A percentile compares a stretch with the other conserved stretches of the same genome.
Evolutionary conservation across 2,113 vertebrate genomes (phyloP).

Genomic region (Gracilinanus agilis): DNA sequence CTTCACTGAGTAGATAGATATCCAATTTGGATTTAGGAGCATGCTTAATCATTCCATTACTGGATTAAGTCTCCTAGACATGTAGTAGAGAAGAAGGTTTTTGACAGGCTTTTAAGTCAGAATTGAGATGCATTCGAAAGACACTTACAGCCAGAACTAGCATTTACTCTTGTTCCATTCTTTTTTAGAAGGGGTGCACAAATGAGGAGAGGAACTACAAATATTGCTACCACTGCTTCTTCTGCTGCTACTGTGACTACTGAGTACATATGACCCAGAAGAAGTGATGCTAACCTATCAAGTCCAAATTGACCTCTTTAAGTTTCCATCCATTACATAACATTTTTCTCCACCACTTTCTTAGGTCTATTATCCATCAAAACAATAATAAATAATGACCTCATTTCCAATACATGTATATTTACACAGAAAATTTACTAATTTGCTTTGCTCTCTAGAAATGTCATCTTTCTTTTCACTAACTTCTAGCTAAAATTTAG

Average conservation of each 20-base stretch:
- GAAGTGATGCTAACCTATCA: neutral
- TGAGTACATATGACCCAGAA: neutral
- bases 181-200: neutral
- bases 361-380: neutral
- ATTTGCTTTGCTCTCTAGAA: neutral
- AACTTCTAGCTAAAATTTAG: neutral
- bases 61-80: too few species aligned
- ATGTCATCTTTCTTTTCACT: neutral
- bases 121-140: too few species aligned
- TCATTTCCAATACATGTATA: neutral
- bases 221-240: neutral
- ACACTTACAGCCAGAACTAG: too few species aligned
- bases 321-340: too few species aligned
- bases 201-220: neutral
- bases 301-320: too few species aligned
- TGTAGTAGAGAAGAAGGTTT: too few species aligned
- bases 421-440: neutral
- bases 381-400: neutral
- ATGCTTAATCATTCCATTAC: too few species aligned
- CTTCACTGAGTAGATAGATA: too few species aligned
- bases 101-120: too few species aligned
- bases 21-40: too few species aligned
- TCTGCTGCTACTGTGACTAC: neutral
- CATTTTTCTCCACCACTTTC: neutral
- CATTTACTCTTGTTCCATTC: neutral